Base-by-base conservation (phyloP, 2,888 invertebrate genomes). In the Eudasyphora cyanicolor region DNA sequence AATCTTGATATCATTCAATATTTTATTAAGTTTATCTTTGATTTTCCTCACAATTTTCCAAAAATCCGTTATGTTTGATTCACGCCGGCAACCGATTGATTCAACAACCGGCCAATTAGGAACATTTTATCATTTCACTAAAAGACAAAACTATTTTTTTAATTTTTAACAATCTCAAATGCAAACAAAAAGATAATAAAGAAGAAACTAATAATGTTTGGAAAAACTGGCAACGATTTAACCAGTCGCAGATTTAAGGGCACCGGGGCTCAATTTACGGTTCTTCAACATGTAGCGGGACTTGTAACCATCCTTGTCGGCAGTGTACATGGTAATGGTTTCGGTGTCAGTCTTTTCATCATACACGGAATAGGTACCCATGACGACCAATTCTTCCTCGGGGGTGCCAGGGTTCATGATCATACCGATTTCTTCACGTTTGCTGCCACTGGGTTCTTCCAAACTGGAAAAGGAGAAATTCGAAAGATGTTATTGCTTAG, bases 241-340 rank as follows among this genome's bases (percentile, higher is more conserved):
- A 49, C 90, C 90, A 84, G 91, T 87, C 64, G 87, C 86, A 7
- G 90, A 87, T 82, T 91, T 90, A 69, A 90, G 77, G 3, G 89
- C 85, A 64, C 89, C 86, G 3, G 88, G 76, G 83, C 88, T 87
- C 79, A 90, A 82, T 84, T 90, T 91, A 60, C 91, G 89, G 38
- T 90, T 90, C 86, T 91, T 92, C 32, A 91, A 86, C 84, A 86
- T 85, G 35, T 90, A 90, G 27, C 89, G 89, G 2, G 92, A 79
- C 54, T 90, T 90, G 85, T 92, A 92, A 69, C 92, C 92, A 84
- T 90, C 89, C 83, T 92, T 92, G 71, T 92, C 92, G 71, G 92
- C 92, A 2, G 91, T 92, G 84, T 92, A 92, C 91, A 91, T 91
- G 7, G 91, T 91, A 2, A 89, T 87, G 12, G 90, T 89, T 19